Evolutionary conservation across 2,797 vertebrate species (phyloP).

Genomic region (Galago senegalensis): DNA sequence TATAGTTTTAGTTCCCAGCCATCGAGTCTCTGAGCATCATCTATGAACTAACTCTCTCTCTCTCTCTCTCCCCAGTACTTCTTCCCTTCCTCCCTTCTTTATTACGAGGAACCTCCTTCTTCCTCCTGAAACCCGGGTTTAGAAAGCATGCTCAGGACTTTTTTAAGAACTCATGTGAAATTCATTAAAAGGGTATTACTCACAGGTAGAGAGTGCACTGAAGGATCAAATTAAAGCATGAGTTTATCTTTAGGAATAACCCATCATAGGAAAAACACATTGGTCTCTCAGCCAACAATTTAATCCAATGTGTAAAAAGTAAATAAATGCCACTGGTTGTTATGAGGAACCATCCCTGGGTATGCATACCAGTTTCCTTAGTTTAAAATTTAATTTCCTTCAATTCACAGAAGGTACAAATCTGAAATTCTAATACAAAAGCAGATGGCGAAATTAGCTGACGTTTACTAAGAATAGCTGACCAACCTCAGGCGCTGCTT

Average conservation of each 20-base stretch:
- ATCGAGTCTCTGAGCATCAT: not conserved
- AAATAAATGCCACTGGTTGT: constrained; percentile 6
- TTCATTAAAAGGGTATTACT: constrained; percentile 60
- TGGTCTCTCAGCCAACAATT: constrained; percentile 34
- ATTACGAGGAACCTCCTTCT: not conserved
- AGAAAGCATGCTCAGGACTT: not conserved
- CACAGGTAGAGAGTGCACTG: not conserved
- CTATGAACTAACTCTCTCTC: not conserved
- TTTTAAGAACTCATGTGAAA: constrained; percentile 39
- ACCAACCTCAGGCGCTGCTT: not conserved
- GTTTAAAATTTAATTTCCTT: constrained; percentile 73
- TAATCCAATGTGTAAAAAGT: constrained; percentile 62
- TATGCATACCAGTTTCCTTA: not conserved
- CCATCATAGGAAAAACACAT: not conserved
- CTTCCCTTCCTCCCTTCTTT: not conserved
- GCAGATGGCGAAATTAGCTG: constrained; percentile 76
- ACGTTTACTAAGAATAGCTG: constrained; percentile 58
- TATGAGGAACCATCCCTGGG: constrained; percentile 62
- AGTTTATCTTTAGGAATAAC: constrained; percentile 47
- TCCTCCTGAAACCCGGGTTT: not conserved
- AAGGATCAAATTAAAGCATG: constrained; percentile 70
- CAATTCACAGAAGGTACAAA: constrained; percentile 52
- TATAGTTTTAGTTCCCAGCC: not conserved
- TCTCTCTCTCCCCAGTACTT: not conserved
- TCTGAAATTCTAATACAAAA: constrained; percentile 56